Base-by-base conservation (phyloP, 2,113 vertebrate species). In the Entomyzon cyanotis region DNA sequence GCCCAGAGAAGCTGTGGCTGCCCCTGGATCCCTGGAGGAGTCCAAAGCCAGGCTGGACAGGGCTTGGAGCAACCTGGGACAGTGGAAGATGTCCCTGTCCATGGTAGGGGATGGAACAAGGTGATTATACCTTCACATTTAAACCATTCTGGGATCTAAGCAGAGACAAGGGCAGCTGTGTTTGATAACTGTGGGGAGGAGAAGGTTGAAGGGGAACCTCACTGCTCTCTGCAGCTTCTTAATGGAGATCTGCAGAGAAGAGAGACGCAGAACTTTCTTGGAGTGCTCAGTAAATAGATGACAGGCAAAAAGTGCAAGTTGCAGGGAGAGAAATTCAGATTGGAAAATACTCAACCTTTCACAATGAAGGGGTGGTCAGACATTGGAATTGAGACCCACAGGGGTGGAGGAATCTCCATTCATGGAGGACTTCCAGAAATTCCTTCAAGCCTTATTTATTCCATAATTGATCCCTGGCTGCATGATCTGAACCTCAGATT, bases 41-140 rank as follows among this genome's bases (percentile, higher is more conserved):
- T 41, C 35, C 55, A 55, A 49, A 21, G n/a, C 16, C 25, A 9
- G 21, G 14, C 0, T 68, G 17, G 55, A 35, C 0, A 0, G 16
- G 9, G 30, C 8, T 69, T 76, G 55, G 30, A 62, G 25, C 41
- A 69, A 0, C 17, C 12, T 76, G 55, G 41, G 14, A 5, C 2
- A 19, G 25, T 89, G 47, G 25, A 21, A 67, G 15, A 8, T 30
- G 28, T 5, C 37, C 47, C 12, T 55, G 18, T 0, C 33, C 1
- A 2, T 25, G 13, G 11, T 20, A 75, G 11, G 16, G 1, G 7
- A 7, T 33, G n/a, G 37, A 23, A 62, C 6, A 3, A 31, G 8
- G 9, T 31, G 44, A 27, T 15, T 23, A 5, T 23, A 30, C 14
- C 21, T 55, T 55, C 8, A n/a, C 20, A 27, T 31, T 35, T 42